Evolutionary conservation across 2,113 vertebrate species (phyloP), one percentile per base, ranked within the genome.

Genomic region (Eulemur macaco): DNA sequence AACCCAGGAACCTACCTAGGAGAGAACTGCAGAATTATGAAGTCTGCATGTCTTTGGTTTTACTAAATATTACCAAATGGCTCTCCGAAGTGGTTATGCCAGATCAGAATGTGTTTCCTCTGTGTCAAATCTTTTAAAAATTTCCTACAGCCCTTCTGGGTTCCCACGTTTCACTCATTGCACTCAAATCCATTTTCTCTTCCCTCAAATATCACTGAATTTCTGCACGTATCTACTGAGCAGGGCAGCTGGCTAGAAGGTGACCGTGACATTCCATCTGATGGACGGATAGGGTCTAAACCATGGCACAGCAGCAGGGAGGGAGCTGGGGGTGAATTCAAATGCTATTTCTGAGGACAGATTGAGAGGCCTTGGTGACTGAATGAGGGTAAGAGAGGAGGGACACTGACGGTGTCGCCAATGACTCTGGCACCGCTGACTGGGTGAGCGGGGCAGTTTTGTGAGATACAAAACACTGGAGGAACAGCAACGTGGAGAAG

Each of bases 221-320:
- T 13, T 63, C 5, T 63, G 60, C 63, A 66, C 12, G 7, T 34
- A 6, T 34, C 14, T 34, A 34, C 63, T 66, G 63, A 34, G 14
- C 14, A 64, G n/a, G 34, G 34, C 25, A 50, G 63, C 29, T 12
- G 27, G 20, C 45, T 58, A 31, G 37, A 78, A 47, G 34, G 31
- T 27, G 42, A 23, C 20, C 0, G 11, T 6, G 68, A 52, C 1
- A 5, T 18, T 42, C 50, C 3, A 3, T 31, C 6, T 23, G 54
- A 42, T 8, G 58, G 66, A 20, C 3, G 17, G 34, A 23, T 74
- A 50, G 50, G 39, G 20, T 20, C 13, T 66, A 23, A 18, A 21
- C 5, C 31, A 6, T 1, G 7, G 37, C 45, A 47, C 18, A 13
- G 29, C 2, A 37, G 25, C 0, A 0, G 15, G 20, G 42, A 0